Base-by-base conservation (phyloP, 1,140 invertebrate genomes). In the Spodoptera litura region DNA sequence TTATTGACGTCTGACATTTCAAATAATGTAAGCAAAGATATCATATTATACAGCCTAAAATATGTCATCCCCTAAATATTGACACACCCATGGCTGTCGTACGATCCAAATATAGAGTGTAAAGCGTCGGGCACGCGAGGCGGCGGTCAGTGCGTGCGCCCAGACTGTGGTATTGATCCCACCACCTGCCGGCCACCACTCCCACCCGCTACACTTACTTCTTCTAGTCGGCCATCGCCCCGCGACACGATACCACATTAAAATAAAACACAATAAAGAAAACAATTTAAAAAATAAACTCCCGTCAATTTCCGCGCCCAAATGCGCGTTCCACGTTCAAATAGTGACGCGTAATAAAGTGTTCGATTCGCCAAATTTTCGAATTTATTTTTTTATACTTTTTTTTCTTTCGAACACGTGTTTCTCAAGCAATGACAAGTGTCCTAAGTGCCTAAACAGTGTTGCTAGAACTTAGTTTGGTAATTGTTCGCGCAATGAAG, bases 111-210 rank as follows among this genome's bases (percentile, higher is more conserved):
- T 90, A 92, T 90, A 92, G 87, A 83, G 80, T 73, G 49, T 20
- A 75, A 74, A 44, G 53, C 74, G 66, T 75, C 81, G 78, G 87
- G 84, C 85, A 84, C 83, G 82, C 86, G 87, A 59, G 56, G 83
- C 49, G 87, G 77, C 88, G 91, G 89, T 89, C 90, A 93, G 86
- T 92, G 91, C 92, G 92, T 94, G 89, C 91, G 90, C 87, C 89
- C 85, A 90, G 87, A 91, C 91, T 81, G 86, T 89, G 89, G 89
- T 93, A 93, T 93, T 81, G 91, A 93, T 93, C 90, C 91, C 91
- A 94, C 91, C 88, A 93, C 86, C 88, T 85, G 79, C 85, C 74
- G 80, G 59, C 89, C 91, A 92, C 90, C 90, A 93, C 91, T 89
- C 89, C 91, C 88, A 85, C 78, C 83, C 85, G 83, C 83, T 73